Evolutionary conservation across 2,797 vertebrate species (phyloP).

Genomic region (Okamejei kenojei): DNA sequence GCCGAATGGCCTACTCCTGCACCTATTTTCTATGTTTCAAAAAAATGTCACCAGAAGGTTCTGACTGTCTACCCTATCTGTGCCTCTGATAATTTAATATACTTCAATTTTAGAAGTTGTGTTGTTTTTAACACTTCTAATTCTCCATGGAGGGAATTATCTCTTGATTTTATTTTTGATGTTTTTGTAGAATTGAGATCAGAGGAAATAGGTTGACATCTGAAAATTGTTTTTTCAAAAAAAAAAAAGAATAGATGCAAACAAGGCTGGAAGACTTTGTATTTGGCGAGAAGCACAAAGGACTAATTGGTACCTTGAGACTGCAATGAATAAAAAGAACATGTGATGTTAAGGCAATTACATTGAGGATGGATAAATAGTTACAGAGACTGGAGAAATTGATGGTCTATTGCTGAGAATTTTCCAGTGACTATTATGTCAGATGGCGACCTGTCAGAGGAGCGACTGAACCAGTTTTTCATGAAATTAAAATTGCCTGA

Average conservation of each 20-base stretch:
- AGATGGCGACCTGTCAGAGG: neutral
- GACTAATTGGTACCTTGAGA: neutral
- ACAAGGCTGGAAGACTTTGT: neutral
- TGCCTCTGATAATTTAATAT: no score
- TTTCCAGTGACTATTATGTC: neutral
- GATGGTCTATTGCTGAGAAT: neutral
- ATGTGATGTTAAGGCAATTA: neutral
- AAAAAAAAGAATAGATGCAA: no score
- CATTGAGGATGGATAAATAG: neutral
- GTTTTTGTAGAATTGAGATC: no score
- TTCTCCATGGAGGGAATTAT: no score
- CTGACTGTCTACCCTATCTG: no score
- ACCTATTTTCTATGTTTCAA: no score
- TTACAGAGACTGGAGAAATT: neutral
- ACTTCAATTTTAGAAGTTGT: no score
- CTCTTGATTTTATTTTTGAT: no score
- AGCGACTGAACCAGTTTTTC: neutral
- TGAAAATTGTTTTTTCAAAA: neutral
- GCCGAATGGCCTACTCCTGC: no score
- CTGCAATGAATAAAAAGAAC: neutral
- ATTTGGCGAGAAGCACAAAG: no score
- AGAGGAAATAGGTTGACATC: neutral
- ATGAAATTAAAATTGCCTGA: neutral
- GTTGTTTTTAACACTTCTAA: no score
- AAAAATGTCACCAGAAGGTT: no score